These are phyloP conservation scores for Turdus rufiventris DNA, from an alignment of 2,113 vertebrate species.

Conservation along the genomic window DNA sequence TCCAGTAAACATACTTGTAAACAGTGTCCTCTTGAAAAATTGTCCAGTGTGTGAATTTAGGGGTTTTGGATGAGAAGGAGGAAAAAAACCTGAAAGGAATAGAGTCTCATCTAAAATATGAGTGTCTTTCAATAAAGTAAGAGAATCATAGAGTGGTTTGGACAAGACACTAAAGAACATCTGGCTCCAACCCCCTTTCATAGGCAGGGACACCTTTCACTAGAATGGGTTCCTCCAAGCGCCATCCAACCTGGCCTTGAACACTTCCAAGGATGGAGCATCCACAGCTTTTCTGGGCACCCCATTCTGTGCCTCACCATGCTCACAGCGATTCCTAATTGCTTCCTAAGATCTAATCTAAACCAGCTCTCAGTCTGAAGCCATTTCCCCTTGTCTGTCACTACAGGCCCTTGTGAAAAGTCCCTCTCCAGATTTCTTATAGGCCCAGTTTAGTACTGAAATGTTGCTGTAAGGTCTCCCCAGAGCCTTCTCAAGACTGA, in stretches of 20 bases:
- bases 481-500: neutral
- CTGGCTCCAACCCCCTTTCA: neutral
- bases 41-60: neutral
- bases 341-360: neutral
- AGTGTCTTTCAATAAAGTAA: neutral
- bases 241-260: neutral
- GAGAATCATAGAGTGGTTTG: neutral
- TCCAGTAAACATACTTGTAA: neutral
- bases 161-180: neutral
- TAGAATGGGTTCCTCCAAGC: neutral
- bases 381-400: neutral
- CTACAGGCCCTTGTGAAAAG: too few relatives aligned
- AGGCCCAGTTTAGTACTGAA: neutral
- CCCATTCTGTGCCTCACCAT: neutral
- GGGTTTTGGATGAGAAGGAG: neutral
- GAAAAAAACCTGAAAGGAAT: neutral
- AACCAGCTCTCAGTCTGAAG: neutral
- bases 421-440: neutral
- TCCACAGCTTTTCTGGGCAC: neutral
- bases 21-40: neutral
- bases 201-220: neutral
- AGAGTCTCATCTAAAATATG: neutral
- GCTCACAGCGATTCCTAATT: neutral
- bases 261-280: neutral
- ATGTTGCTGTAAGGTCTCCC: neutral